Evolutionary conservation across 2,113 vertebrate genomes (phyloP).

Genomic region (Hylia prasina): DNA sequence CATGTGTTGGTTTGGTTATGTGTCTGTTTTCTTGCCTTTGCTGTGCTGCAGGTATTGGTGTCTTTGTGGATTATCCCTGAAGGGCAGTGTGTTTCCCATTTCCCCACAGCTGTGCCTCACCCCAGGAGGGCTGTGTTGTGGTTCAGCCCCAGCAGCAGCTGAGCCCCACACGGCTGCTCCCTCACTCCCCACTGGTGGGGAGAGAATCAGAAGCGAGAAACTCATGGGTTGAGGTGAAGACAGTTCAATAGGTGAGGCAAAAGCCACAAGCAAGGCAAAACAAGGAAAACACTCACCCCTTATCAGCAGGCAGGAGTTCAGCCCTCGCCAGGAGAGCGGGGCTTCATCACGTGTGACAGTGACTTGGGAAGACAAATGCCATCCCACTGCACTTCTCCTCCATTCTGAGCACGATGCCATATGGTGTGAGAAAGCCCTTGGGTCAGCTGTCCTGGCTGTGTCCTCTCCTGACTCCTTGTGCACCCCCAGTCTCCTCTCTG

Average conservation of each 20-base stretch:
- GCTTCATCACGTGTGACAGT: rapidly evolving
- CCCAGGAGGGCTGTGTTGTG: neutral
- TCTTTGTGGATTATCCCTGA: neutral
- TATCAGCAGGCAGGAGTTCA: neutral
- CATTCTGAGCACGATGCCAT: neutral
- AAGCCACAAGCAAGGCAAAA: neutral
- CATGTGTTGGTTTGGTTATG: neutral
- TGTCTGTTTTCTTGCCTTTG: neutral
- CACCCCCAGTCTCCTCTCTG: neutral
- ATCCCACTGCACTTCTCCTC: neutral
- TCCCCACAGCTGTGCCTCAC: neutral
- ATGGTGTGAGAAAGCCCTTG: neutral
- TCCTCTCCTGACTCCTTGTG: neutral
- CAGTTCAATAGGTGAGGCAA: neutral
- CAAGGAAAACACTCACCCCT: neutral
- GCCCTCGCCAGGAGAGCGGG: neutral
- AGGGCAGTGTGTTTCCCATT: neutral
- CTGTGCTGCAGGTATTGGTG: neutral
- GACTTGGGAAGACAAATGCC: neutral
- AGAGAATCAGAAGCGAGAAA: neutral
- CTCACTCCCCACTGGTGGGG: neutral
- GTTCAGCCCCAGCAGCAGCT: neutral
- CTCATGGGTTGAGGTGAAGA: neutral
- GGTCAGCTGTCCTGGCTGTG: neutral
- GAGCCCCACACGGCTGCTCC: neutral